phyloP scores from a whole-genome alignment of 2,113 vertebrate genomes.

The Centropristis striata region DNA sequence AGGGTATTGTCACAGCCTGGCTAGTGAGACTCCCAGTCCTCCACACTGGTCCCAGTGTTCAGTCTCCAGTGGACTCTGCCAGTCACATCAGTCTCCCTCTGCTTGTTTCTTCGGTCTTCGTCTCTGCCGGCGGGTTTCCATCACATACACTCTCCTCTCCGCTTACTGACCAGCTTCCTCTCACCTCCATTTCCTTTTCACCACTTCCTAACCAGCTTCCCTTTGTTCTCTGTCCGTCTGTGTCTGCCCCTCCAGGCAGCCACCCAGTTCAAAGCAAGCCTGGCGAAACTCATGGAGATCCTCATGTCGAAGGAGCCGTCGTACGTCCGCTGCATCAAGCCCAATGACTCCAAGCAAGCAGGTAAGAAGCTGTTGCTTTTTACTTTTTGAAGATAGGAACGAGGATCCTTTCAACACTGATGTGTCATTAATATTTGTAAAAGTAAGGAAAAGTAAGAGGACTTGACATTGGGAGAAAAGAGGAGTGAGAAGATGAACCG shows the following conservation, averaged over 20 bases:
- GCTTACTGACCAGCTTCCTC: neutral
- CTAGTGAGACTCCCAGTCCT: conserved; percentile 30
- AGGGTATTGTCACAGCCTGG: conserved; percentile 61
- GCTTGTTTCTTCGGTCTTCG: conserved; percentile 38
- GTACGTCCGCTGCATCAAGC: conserved; percentile 97
- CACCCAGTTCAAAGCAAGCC: conserved; percentile 97
- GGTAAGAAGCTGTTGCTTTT: conserved; percentile 40
- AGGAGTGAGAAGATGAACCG: neutral
- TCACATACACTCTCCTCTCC: neutral
- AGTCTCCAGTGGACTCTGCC: conserved; percentile 23
- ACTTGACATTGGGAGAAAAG: neutral
- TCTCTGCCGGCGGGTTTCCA: conserved; percentile 4
- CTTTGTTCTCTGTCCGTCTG: neutral
- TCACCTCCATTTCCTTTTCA: neutral
- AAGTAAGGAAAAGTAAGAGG: neutral
- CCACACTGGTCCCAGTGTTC: conserved; percentile 75
- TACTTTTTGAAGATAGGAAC: neutral
- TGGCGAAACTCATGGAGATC: conserved; percentile 97
- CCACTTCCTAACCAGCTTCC: conserved; percentile 1
- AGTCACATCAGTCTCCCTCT: conserved; percentile 32
- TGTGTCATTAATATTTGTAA: too few relatives aligned
- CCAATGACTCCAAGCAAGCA: conserved; percentile 93
- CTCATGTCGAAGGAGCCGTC: conserved; percentile 99
- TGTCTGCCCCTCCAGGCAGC: conserved; percentile 87
- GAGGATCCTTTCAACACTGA: neutral